Percentiles rank a stretch among this genome's conserved stretches.
Conservation (phyloP, 2,888 invertebrate species). For the Drosophila crucigera region DNA sequence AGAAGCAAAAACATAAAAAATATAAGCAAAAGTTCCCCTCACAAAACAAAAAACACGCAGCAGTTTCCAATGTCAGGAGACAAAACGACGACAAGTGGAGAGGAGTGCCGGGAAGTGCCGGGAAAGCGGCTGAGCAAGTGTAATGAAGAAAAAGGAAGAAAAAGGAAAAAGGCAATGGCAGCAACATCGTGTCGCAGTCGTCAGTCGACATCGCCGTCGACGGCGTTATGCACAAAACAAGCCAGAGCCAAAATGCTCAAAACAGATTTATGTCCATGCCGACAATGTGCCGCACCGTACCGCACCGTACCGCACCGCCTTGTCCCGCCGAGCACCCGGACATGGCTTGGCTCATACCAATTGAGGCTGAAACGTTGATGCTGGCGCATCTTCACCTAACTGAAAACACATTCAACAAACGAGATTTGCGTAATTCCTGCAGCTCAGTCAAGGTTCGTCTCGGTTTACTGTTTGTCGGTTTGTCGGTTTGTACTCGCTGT, state of each 20-base stretch:
- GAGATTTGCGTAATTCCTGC: slow-evolving; percentile 81
- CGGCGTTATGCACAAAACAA: slow-evolving; percentile 71
- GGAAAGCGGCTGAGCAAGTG: neutral
- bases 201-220: slow-evolving; percentile 4
- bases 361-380: slow-evolving; percentile 52
- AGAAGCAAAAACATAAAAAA: slow-evolving; percentile 36
- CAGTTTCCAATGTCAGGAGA: slow-evolving; percentile 74
- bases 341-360: slow-evolving; percentile 39
- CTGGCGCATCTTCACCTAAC: slow-evolving; percentile 77
- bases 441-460: slow-evolving; percentile 73
- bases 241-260: slow-evolving; percentile 67
- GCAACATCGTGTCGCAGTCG: slow-evolving; percentile 48
- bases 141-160: slow-evolving; percentile 8
- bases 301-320: neutral
- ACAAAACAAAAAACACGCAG: slow-evolving; percentile 38
- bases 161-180: slow-evolving; percentile 40
- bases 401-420: slow-evolving; percentile 80
- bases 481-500: slow-evolving; percentile 49
- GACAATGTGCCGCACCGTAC: slow-evolving; percentile 7
- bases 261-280: slow-evolving; percentile 73
- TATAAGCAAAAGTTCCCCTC: slow-evolving; percentile 24
- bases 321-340: neutral
- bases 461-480: slow-evolving; percentile 57
- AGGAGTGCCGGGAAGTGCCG: slow-evolving; percentile 18
- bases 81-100: slow-evolving; percentile 69